Conservation (phyloP, 2,797 vertebrate species). For the Chloroceryle amazona region DNA sequence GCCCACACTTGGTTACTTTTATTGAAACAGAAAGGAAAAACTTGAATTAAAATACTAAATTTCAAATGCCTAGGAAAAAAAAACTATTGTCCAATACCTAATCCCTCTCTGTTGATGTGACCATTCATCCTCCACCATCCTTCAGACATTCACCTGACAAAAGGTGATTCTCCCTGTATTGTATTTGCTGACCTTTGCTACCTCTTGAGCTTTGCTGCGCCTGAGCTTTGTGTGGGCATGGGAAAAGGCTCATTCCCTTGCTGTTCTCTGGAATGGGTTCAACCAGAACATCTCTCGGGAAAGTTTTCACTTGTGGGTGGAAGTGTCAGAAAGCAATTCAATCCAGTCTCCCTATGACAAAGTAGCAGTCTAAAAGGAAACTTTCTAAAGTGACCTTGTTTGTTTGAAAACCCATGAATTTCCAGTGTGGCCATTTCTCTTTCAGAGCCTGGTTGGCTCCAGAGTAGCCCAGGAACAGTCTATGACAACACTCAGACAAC, state of each 20-base stretch:
- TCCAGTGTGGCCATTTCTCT: neutral
- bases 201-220: accelerated
- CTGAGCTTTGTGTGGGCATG: neutral
- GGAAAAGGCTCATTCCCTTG: neutral
- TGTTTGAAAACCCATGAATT: neutral
- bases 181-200: neutral
- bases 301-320: neutral
- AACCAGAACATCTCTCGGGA: neutral
- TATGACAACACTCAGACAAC: neutral
- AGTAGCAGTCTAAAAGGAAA: neutral
- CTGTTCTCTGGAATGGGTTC: neutral
- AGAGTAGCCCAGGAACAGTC: neutral
- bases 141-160: neutral
- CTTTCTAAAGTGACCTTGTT: neutral
- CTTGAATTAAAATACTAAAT: neutral
- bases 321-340: neutral
- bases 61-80: neutral
- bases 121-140: neutral
- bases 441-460: neutral
- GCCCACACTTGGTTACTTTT: neutral
- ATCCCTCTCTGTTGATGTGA: neutral
- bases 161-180: neutral
- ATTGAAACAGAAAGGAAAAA: neutral
- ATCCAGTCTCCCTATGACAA: neutral
- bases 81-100: neutral